phyloP scores from a whole-genome alignment of 2,797 vertebrate genomes.

The Typhlichthys eigenmanni region DNA sequence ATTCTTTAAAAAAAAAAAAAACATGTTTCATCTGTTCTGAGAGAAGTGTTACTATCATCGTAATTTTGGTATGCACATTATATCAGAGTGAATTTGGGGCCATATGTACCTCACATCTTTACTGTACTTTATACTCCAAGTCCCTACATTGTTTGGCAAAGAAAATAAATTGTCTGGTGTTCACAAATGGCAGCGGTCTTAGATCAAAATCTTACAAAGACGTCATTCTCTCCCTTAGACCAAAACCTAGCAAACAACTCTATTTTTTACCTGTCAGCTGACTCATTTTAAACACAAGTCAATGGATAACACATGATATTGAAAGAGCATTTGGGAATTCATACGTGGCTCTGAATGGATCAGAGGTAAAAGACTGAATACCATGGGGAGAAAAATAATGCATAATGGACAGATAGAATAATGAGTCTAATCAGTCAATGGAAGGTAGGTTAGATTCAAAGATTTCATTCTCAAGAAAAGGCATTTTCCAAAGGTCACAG shows the following conservation, averaged over 20 bases:
- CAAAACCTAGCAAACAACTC: background rate
- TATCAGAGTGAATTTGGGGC: too few relatives aligned
- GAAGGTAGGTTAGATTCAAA: background rate
- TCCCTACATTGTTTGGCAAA: conserved; percentile 25
- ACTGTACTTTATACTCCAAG: conserved; percentile 9
- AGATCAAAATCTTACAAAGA: conserved; percentile 36
- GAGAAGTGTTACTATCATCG: background rate
- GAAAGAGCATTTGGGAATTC: background rate
- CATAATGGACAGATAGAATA: too few relatives aligned
- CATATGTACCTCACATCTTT: too few relatives aligned
- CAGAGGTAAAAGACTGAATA: too few relatives aligned
- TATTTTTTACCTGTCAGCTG: conserved; percentile 9
- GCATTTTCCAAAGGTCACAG: background rate
- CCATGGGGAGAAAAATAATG: too few relatives aligned
- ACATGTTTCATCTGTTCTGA: background rate
- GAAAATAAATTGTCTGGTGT: conserved; percentile 31
- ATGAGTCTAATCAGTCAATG: conserved; percentile 1
- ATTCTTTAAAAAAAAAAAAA: conserved; percentile 9
- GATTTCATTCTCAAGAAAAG: background rate
- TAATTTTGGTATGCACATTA: too few relatives aligned
- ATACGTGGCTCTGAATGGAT: too few relatives aligned
- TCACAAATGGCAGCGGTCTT: conserved; percentile 22
- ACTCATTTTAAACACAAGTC: background rate
- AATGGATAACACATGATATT: background rate
- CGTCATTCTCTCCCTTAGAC: conserved; percentile 14